Conservation (phyloP, 2,113 vertebrate genomes). For the Sorex fumeus region DNA sequence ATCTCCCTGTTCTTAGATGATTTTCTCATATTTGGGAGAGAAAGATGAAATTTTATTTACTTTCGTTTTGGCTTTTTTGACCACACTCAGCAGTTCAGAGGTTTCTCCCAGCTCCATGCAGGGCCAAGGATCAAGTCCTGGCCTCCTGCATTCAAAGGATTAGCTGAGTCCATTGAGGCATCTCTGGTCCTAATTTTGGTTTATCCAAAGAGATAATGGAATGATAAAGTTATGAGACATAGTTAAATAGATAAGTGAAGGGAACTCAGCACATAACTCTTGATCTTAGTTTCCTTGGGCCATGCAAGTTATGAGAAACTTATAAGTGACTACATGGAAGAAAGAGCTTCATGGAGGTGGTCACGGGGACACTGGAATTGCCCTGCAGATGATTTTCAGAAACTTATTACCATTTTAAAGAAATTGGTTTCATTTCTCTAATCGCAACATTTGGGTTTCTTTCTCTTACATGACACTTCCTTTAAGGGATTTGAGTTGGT, state of each 20-base stretch:
- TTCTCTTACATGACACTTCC: slow-evolving; percentile 74
- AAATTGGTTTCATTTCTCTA: slow-evolving; percentile 78
- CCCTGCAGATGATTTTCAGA: slow-evolving; percentile 57
- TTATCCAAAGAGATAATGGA: slow-evolving; percentile 3
- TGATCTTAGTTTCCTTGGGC: neutral
- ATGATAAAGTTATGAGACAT: neutral
- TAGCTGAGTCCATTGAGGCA: too few species aligned
- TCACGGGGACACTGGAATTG: neutral
- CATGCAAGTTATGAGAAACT: neutral
- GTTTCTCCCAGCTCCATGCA: too few species aligned
- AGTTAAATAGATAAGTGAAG: neutral
- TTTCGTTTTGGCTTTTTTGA: too few species aligned
- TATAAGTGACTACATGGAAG: neutral
- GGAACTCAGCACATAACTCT: neutral
- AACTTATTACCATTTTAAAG: slow-evolving; percentile 52
- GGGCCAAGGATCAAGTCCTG: too few species aligned
- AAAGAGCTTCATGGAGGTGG: neutral
- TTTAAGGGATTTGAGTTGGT: slow-evolving; percentile 55
- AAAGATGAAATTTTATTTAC: too few species aligned
- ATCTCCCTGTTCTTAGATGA: too few species aligned
- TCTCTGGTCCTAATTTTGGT: too few species aligned
- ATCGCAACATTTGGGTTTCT: slow-evolving; percentile 41
- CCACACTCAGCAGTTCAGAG: too few species aligned
- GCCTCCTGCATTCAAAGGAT: too few species aligned
- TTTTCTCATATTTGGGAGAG: too few species aligned